Evolutionary conservation across 2,113 vertebrate species (phyloP).

Genomic region (Merops nubicus): DNA sequence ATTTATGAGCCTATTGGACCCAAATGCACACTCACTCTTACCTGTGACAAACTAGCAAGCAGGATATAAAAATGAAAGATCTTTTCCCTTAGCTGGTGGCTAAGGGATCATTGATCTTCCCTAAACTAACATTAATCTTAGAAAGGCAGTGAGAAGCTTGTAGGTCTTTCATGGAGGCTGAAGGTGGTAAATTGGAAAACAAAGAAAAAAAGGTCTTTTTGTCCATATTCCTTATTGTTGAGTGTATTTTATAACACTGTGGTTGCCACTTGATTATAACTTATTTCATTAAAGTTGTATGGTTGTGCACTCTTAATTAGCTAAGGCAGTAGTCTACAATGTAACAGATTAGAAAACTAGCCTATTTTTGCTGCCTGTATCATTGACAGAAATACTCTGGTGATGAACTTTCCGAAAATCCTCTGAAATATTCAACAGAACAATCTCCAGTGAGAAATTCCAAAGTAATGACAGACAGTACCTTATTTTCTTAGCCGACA

Average conservation of each 20-base stretch:
- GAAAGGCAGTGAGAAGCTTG: not conserved
- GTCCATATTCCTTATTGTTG: not conserved
- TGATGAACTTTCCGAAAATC: not conserved
- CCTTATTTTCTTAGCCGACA: not conserved
- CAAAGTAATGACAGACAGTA: not conserved
- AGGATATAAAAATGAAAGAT: conserved; percentile 54
- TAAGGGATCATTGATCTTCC: conserved; percentile 49
- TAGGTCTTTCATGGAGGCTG: not conserved
- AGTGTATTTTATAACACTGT: not conserved
- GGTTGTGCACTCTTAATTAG: not conserved
- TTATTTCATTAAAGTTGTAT: not conserved
- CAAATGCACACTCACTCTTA: conserved; percentile 49
- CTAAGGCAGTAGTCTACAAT: not conserved
- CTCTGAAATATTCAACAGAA: not conserved
- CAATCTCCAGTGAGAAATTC: not conserved
- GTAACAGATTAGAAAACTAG: not conserved
- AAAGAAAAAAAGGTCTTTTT: not conserved
- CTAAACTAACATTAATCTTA: conserved; percentile 58
- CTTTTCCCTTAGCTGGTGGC: conserved; percentile 29
- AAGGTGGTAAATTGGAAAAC: conserved; percentile 10
- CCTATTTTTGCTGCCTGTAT: not conserved
- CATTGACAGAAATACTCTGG: not conserved
- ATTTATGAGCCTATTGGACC: conserved; percentile 39
- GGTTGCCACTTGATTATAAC: not conserved
- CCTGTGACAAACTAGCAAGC: conserved; percentile 43